A percentile compares a stretch with the other conserved stretches of the same genome.
phyloP scores from a whole-genome alignment of 2,888 invertebrate genomes.

The Agrochola circellaris region DNA sequence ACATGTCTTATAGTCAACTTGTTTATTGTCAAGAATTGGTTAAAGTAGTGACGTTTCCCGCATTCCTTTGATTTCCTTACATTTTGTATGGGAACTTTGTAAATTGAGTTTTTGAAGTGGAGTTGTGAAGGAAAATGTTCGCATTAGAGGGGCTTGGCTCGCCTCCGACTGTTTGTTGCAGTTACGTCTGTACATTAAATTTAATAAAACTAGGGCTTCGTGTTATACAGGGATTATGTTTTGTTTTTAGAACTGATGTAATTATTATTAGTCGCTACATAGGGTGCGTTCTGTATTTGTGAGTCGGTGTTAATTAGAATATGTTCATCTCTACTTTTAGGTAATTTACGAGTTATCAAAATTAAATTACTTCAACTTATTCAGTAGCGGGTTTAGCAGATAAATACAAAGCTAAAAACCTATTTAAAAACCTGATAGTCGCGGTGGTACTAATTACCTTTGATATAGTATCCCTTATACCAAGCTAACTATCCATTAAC shows the following conservation, averaged over 20 bases:
- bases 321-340: not conserved
- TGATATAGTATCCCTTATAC: not conserved
- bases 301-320: not conserved
- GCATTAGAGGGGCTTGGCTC: constrained; percentile 44
- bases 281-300: not conserved
- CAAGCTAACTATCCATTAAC: not conserved
- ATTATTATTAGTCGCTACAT: not conserved
- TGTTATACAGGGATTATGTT: constrained; percentile 12
- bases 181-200: constrained; percentile 33
- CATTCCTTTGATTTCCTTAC: constrained; percentile 72
- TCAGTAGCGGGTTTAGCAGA: not conserved
- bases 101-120: constrained; percentile 64
- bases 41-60: constrained; percentile 71
- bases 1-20: constrained; percentile 79
- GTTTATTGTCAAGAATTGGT: constrained; percentile 81
- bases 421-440: not conserved
- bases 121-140: constrained; percentile 52
- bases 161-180: constrained; percentile 39
- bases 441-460: not conserved
- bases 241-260: constrained; percentile 33
- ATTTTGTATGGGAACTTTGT: constrained; percentile 66
- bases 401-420: not conserved
- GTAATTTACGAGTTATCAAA: not conserved
- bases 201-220: constrained; percentile 47
- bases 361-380: not conserved